Evolutionary conservation across 2,888 invertebrate genomes (phyloP).

Genomic region (Drosophila mayaguana): DNA sequence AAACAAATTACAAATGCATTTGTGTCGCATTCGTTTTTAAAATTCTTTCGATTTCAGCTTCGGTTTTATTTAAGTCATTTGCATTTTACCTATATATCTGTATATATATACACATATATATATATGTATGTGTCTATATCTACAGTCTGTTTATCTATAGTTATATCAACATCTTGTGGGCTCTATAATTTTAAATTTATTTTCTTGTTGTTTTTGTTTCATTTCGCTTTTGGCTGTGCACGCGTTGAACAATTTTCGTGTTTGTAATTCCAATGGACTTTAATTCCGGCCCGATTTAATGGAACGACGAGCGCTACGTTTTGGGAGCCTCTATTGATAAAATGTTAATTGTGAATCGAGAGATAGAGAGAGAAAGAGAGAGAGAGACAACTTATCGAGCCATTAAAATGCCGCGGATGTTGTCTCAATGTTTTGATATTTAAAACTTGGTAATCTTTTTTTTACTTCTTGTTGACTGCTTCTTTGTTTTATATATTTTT

Average conservation of each 20-base stretch:
- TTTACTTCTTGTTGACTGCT: not conserved
- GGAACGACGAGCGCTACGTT: slow-evolving; percentile 5
- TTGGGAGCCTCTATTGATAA: slow-evolving; percentile 47
- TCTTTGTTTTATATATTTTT: slow-evolving; percentile 8
- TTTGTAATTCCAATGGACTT: slow-evolving; percentile 57
- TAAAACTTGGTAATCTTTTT: slow-evolving; percentile 38
- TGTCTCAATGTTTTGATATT: slow-evolving; percentile 46
- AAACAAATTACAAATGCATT: slow-evolving; percentile 59
- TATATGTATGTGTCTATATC: not conserved
- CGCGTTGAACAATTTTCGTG: slow-evolving; percentile 67
- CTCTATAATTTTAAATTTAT: slow-evolving; percentile 21
- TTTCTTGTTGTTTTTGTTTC: slow-evolving; percentile 10
- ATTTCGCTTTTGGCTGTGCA: slow-evolving; percentile 47
- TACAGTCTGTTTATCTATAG: slow-evolving; percentile 21
- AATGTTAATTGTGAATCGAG: slow-evolving; percentile 37
- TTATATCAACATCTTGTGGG: slow-evolving; percentile 26
- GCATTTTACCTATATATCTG: slow-evolving; percentile 19
- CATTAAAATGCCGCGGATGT: slow-evolving; percentile 63
- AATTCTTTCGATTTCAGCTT: slow-evolving; percentile 31
- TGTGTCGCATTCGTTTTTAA: slow-evolving; percentile 60
- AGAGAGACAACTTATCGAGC: slow-evolving; percentile 27
- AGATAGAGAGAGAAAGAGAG: slow-evolving; percentile 4
- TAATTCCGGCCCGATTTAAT: slow-evolving; percentile 47
- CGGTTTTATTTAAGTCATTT: slow-evolving; percentile 32
- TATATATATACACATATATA: not conserved